Conservation (phyloP, 1,140 invertebrate genomes). For the Tetragnatha versicolor region DNA sequence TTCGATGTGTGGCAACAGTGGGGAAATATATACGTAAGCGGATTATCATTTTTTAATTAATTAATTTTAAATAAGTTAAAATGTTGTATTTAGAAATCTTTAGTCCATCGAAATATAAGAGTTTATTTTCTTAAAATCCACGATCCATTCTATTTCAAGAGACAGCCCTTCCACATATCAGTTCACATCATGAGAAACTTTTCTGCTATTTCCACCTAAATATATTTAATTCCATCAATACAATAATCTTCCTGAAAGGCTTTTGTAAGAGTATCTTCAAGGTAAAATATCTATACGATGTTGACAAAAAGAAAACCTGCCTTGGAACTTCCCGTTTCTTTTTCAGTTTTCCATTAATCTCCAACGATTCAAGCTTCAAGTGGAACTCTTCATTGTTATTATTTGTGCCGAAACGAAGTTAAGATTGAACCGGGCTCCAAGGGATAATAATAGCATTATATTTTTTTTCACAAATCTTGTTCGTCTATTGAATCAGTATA, state of each 20-base stretch:
- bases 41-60: too few species aligned
- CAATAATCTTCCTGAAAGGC: neutral
- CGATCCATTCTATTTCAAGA: too few species aligned
- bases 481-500: slow-evolving; percentile 10
- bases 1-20: too few species aligned
- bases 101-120: too few species aligned
- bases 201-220: too few species aligned
- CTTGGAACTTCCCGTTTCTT: neutral
- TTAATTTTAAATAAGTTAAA: too few species aligned
- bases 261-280: neutral
- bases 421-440: neutral
- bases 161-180: too few species aligned
- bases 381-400: slow-evolving; percentile 3
- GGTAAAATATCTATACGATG: neutral
- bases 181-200: too few species aligned
- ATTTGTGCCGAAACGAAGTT: slow-evolving; percentile 1
- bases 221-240: neutral
- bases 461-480: slow-evolving; percentile 10
- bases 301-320: neutral
- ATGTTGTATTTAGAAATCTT: too few species aligned
- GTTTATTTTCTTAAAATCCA: too few species aligned
- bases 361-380: neutral
- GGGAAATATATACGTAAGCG: too few species aligned
- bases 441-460: slow-evolving; percentile 2
- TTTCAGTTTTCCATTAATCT: slow-evolving; percentile 1